phyloP scores from a whole-genome alignment of 2,797 vertebrate species.

The Alcedo quadribrachys region DNA sequence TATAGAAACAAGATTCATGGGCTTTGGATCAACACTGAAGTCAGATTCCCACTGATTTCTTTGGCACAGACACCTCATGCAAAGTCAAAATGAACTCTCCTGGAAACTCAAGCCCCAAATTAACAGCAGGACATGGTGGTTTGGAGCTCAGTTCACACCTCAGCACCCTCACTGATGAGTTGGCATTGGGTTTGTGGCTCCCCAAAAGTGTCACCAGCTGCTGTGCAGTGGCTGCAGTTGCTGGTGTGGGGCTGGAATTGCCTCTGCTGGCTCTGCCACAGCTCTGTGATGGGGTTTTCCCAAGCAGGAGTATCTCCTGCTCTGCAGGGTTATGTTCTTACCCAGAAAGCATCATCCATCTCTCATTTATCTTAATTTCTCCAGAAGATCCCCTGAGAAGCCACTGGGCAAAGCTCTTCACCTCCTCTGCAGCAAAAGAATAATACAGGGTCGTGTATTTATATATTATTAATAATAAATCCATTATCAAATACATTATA shows the following conservation, averaged over 20 bases:
- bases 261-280: neutral
- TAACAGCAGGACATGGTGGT: neutral
- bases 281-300: accelerated
- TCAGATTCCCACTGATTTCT: neutral
- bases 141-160: neutral
- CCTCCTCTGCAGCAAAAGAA: neutral
- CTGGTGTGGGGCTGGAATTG: neutral
- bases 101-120: neutral
- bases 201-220: neutral
- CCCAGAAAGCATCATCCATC: neutral
- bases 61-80: neutral
- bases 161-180: neutral
- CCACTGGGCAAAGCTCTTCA: neutral
- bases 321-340: neutral
- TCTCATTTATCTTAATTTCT: neutral
- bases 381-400: neutral
- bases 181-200: neutral
- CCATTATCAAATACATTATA: neutral
- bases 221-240: neutral
- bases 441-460: accelerated
- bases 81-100: neutral
- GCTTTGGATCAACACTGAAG: neutral
- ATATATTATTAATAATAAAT: neutral
- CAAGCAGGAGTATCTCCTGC: neutral
- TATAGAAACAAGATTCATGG: neutral